phyloP scores from a whole-genome alignment of 2,888 invertebrate species.

The Oscheius sp. region DNA sequence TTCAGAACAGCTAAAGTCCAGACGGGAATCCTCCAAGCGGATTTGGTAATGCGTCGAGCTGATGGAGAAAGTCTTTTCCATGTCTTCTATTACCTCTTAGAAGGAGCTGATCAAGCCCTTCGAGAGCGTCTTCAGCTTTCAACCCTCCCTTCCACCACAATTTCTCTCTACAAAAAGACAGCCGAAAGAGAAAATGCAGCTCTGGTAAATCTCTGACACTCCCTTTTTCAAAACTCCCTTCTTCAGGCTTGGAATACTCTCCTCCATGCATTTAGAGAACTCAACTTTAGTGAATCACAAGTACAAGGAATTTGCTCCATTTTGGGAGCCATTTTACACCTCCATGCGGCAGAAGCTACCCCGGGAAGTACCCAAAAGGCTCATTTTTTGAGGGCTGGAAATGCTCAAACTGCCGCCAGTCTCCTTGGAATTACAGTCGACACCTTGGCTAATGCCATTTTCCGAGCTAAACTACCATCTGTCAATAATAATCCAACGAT shows the following conservation, averaged over 20 bases:
- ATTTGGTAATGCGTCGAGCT: constrained; percentile 78
- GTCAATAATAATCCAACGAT: constrained; percentile 10
- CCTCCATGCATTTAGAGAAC: constrained; percentile 80
- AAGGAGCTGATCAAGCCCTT: constrained; percentile 75
- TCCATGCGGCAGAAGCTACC: constrained; percentile 71
- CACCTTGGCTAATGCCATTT: constrained; percentile 83
- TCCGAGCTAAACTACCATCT: constrained; percentile 70
- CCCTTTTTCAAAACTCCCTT: not conserved
- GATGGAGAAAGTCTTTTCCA: constrained; percentile 81
- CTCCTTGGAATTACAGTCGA: constrained; percentile 84
- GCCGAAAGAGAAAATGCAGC: constrained; percentile 61
- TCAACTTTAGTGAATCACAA: constrained; percentile 82
- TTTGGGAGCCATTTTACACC: constrained; percentile 90
- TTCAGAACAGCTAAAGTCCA: constrained; percentile 52
- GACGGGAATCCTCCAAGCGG: constrained; percentile 82
- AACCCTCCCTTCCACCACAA: constrained; percentile 81
- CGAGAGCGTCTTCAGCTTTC: constrained; percentile 79
- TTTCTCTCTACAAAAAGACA: constrained; percentile 80
- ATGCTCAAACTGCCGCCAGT: constrained; percentile 82
- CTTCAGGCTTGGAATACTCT: constrained; percentile 83
- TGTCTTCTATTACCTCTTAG: constrained; percentile 79
- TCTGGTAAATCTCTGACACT: constrained; percentile 33
- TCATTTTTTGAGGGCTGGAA: constrained; percentile 75
- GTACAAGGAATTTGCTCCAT: constrained; percentile 85
- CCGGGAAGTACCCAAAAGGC: constrained; percentile 34